Conservation (phyloP, 2,797 vertebrate species). For the Corythornis leucogaster region DNA sequence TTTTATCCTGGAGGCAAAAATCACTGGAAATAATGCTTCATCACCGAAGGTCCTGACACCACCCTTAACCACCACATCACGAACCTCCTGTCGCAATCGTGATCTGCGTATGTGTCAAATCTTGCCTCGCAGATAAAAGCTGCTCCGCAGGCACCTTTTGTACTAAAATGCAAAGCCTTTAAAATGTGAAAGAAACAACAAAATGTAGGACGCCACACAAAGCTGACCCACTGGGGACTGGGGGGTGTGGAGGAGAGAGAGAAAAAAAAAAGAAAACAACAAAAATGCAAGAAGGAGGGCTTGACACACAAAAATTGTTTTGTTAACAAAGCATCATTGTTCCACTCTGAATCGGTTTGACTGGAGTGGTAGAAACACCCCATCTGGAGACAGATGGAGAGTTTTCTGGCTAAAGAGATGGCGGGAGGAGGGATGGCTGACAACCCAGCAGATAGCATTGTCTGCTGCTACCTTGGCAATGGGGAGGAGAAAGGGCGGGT, state of each 20-base stretch:
- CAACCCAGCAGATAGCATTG: constrained; percentile 62
- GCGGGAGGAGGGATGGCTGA: constrained; percentile 55
- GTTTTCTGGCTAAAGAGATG: constrained; percentile 53
- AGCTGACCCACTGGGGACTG: constrained; percentile 70
- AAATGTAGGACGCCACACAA: constrained; percentile 69
- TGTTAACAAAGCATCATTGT: constrained; percentile 74
- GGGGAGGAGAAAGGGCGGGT: constrained; percentile 25
- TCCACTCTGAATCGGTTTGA: constrained; percentile 66
- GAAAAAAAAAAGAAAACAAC: neutral
- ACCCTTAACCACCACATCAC: constrained; percentile 61
- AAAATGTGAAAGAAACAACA: constrained; percentile 64
- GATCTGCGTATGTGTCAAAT: constrained; percentile 63
- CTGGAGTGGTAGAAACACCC: constrained; percentile 72
- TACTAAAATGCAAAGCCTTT: constrained; percentile 45
- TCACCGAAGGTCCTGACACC: constrained; percentile 63
- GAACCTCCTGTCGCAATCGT: constrained; percentile 59
- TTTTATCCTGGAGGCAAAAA: constrained; percentile 61
- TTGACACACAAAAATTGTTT: constrained; percentile 72
- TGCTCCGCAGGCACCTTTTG: constrained; percentile 48
- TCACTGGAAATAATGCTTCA: constrained; percentile 54
- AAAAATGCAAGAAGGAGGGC: constrained; percentile 47
- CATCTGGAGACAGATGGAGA: constrained; percentile 73
- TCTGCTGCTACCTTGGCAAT: constrained; percentile 59
- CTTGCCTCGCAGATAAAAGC: constrained; percentile 21
- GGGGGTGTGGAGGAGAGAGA: neutral